A percentile compares a stretch with the other conserved stretches of the same genome.
These are phyloP conservation scores for Picus viridis DNA, from an alignment of 2,797 vertebrate genomes.

Conservation along the genomic window DNA sequence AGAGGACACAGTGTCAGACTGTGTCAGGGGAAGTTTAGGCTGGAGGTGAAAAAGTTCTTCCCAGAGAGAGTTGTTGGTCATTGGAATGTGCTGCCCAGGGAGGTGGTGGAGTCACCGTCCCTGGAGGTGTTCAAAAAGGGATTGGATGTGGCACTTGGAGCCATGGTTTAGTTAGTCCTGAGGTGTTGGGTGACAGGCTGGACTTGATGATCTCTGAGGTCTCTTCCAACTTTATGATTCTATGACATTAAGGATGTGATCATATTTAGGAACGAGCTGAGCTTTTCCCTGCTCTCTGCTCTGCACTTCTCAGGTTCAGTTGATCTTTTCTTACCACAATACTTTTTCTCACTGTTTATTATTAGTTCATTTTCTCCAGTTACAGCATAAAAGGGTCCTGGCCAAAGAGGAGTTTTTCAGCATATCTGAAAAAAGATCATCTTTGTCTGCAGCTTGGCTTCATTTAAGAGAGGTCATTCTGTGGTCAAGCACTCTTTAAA, in stretches of 20 bases:
- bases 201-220: too few relatives aligned
- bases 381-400: neutral
- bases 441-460: constrained; percentile 12
- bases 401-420: constrained; percentile 2
- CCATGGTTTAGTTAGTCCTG: too few relatives aligned
- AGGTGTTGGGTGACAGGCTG: too few relatives aligned
- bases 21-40: too few relatives aligned
- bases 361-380: constrained; percentile 30
- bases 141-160: too few relatives aligned
- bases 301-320: neutral
- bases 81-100: too few relatives aligned
- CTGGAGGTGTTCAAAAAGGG: too few relatives aligned
- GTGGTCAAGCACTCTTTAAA: neutral
- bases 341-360: neutral
- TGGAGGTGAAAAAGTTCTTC: too few relatives aligned
- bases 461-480: constrained; percentile 13
- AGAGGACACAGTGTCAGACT: too few relatives aligned
- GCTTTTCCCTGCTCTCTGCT: neutral
- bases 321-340: neutral
- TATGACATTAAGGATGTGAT: neutral
- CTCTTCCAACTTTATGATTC: too few relatives aligned
- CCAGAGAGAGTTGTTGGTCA: too few relatives aligned
- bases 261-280: neutral
- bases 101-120: too few relatives aligned
- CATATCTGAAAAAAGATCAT: neutral